Conservation (phyloP, 2,113 vertebrate species). For the Caracal caracal region DNA sequence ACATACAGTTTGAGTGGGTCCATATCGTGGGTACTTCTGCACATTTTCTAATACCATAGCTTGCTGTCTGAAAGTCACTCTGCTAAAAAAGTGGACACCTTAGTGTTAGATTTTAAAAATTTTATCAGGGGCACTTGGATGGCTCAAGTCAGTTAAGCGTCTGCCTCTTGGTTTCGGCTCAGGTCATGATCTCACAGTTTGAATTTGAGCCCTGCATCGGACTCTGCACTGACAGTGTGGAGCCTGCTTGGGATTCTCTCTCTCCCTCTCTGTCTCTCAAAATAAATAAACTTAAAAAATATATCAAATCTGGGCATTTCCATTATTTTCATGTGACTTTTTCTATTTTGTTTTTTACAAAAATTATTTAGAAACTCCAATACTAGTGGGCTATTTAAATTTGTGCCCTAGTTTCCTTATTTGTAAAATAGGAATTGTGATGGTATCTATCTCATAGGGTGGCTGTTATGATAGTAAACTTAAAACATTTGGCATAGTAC, state of each 20-base stretch:
- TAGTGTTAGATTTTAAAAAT: neutral
- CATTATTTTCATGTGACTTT: neutral
- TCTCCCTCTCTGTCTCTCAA: no score
- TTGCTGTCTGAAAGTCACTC: constrained; percentile 18
- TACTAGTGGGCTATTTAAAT: constrained; percentile 8
- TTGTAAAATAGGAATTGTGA: constrained; percentile 32
- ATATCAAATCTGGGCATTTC: neutral
- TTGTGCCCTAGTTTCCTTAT: neutral
- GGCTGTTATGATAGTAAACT: neutral
- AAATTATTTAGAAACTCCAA: constrained; percentile 21
- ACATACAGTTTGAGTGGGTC: neutral
- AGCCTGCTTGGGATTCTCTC: no score
- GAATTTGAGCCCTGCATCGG: no score
- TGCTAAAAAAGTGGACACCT: neutral
- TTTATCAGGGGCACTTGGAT: neutral
- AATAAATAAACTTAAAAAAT: no score
- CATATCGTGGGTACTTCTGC: neutral
- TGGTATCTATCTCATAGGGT: neutral
- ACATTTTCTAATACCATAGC: neutral
- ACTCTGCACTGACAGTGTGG: no score
- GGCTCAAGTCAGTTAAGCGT: no score
- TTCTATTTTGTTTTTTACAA: neutral
- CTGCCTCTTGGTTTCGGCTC: no score
- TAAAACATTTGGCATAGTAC: neutral
- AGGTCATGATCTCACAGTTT: no score